A percentile compares a stretch with the other conserved stretches of the same genome.
phyloP scores from a whole-genome alignment of 2,797 vertebrate species.

The Chaunax sp. region DNA sequence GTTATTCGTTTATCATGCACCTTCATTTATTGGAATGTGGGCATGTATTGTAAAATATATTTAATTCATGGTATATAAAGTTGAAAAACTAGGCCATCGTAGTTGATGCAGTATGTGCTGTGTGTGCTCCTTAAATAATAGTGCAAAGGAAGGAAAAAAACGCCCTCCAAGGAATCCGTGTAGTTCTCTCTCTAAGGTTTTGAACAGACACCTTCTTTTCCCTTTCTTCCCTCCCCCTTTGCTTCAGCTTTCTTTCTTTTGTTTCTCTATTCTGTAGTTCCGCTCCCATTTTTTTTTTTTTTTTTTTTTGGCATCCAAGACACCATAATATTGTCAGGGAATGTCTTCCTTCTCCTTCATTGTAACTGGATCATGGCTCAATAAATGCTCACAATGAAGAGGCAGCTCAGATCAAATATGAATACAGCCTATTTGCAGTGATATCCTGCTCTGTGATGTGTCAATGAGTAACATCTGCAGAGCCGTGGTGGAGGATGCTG shows the following conservation, averaged over 20 bases:
- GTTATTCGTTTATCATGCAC: constrained; percentile 65
- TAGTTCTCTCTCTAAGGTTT: constrained; percentile 75
- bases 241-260: constrained; percentile 53
- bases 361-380: constrained; percentile 55
- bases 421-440: constrained; percentile 70
- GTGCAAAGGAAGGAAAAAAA: constrained; percentile 61
- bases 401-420: constrained; percentile 70
- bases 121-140: constrained; percentile 78
- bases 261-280: constrained; percentile 63
- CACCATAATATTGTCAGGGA: constrained; percentile 50
- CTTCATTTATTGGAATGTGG: constrained; percentile 62
- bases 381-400: constrained; percentile 43
- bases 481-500: constrained; percentile 10
- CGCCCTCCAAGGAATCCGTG: constrained; percentile 65
- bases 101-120: constrained; percentile 74
- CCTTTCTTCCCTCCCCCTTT: constrained; percentile 37
- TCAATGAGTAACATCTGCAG: constrained; percentile 55
- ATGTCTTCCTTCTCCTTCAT: constrained; percentile 50
- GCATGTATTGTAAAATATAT: constrained; percentile 73
- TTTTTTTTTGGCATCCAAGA: constrained; percentile 40
- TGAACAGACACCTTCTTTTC: constrained; percentile 68
- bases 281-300: constrained; percentile 12
- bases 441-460: constrained; percentile 50
- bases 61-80: constrained; percentile 79
- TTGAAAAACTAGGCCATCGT: constrained; percentile 81